phyloP scores from a whole-genome alignment of 2,113 vertebrate genomes.

The Cepphus grylle region DNA sequence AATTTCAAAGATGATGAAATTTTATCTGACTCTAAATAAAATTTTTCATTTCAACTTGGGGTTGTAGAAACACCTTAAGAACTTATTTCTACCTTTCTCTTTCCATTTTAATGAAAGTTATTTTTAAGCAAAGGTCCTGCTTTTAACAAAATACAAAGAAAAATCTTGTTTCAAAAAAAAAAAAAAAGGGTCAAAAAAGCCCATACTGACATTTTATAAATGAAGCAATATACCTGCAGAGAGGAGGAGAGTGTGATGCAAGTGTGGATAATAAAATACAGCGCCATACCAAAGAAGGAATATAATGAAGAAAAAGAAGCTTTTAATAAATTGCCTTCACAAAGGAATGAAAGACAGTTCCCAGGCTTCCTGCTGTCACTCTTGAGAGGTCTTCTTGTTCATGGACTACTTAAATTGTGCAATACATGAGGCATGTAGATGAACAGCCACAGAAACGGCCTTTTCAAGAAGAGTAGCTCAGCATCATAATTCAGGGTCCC shows the following conservation, averaged over 20 bases:
- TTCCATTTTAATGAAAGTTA: neutral
- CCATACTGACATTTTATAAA: neutral
- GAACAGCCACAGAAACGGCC: accelerated
- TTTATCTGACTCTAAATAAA: neutral
- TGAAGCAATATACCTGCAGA: neutral
- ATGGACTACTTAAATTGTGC: neutral
- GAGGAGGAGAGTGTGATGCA: neutral
- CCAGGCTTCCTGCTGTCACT: neutral
- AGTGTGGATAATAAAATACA: neutral
- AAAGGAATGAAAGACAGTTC: neutral
- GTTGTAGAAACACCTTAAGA: neutral
- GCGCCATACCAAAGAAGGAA: neutral
- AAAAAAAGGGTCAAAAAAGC: accelerated
- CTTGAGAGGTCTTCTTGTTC: neutral
- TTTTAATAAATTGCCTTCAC: neutral
- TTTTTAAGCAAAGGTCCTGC: neutral
- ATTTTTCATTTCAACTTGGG: neutral
- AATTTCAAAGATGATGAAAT: neutral
- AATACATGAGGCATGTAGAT: neutral
- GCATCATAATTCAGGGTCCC: neutral
- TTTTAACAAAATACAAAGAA: neutral
- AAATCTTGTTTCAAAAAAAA: neutral
- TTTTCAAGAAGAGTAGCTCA: neutral
- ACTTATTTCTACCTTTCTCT: neutral
- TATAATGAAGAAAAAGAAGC: neutral